These are phyloP conservation scores for Scrobipalpa costella DNA, from an alignment of 2,888 invertebrate species.

Conservation along the genomic window DNA sequence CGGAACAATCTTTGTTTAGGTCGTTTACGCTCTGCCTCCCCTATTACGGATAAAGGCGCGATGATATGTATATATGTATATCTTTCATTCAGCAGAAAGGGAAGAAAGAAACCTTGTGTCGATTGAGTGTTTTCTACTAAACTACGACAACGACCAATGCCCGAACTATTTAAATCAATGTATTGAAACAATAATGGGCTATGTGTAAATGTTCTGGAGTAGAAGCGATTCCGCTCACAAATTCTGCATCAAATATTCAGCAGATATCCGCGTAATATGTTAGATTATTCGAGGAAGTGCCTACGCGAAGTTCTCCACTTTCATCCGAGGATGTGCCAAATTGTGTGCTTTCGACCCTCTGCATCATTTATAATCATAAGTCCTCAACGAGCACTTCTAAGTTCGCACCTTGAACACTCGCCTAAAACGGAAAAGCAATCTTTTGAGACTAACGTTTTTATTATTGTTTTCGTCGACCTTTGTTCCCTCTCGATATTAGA, in stretches of 20 bases:
- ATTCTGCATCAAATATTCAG: slow-evolving; percentile 52
- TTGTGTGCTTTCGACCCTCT: slow-evolving; percentile 50
- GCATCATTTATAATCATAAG: slow-evolving; percentile 71
- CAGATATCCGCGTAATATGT: slow-evolving; percentile 46
- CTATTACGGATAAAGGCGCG: no score
- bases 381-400: slow-evolving; percentile 56
- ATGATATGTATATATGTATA: no score
- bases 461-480: slow-evolving; percentile 23
- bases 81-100: no score
- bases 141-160: no score
- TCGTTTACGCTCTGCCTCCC: no score
- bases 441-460: no score
- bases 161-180: no score
- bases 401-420: slow-evolving; percentile 60
- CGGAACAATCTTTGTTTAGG: no score
- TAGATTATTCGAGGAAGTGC: slow-evolving; percentile 46
- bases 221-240: slow-evolving; percentile 42
- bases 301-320: slow-evolving; percentile 45
- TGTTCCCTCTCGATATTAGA: slow-evolving; percentile 36
- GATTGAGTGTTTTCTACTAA: no score
- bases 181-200: neutral
- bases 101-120: no score
- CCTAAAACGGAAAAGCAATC: no score
- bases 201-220: slow-evolving; percentile 36
- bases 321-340: slow-evolving; percentile 45